These are phyloP conservation scores for Bombyx mori DNA, from an alignment of 1,140 invertebrate genomes.

Conservation along the genomic window DNA sequence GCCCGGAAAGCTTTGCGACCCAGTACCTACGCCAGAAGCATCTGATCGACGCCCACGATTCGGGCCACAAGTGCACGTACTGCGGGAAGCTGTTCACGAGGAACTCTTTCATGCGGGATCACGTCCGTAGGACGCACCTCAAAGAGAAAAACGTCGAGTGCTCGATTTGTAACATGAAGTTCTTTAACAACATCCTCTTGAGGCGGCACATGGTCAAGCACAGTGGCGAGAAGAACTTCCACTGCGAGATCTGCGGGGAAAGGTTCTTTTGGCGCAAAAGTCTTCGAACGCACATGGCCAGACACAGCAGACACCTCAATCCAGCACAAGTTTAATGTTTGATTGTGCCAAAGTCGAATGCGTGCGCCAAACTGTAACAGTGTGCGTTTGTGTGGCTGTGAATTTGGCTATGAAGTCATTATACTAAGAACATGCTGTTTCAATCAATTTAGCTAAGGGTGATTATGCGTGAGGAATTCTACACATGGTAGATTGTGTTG, in stretches of 20 bases:
- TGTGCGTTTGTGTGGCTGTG: neutral
- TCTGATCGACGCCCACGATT: constrained; percentile 49
- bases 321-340: constrained; percentile 15
- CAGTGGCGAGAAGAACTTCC: constrained; percentile 54
- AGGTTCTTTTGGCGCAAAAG: constrained; percentile 59
- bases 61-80: constrained; percentile 48
- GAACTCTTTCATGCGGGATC: constrained; percentile 54
- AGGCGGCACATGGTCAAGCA: constrained; percentile 83
- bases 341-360: neutral
- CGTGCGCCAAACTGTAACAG: neutral
- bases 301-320: constrained; percentile 38
- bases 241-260: constrained; percentile 65
- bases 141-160: constrained; percentile 66
- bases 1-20: constrained; percentile 44
- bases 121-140: constrained; percentile 53
- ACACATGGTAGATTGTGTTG: no score
- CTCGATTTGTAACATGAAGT: constrained; percentile 58
- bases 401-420: no score
- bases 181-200: constrained; percentile 66
- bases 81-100: constrained; percentile 56
- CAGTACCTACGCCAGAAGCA: constrained; percentile 58
- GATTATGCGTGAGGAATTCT: no score
- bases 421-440: no score
- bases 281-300: constrained; percentile 43
- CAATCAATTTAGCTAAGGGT: no score